Base-by-base conservation (phyloP, 2,888 invertebrate genomes). In the Melikaiella ostensackeni region DNA sequence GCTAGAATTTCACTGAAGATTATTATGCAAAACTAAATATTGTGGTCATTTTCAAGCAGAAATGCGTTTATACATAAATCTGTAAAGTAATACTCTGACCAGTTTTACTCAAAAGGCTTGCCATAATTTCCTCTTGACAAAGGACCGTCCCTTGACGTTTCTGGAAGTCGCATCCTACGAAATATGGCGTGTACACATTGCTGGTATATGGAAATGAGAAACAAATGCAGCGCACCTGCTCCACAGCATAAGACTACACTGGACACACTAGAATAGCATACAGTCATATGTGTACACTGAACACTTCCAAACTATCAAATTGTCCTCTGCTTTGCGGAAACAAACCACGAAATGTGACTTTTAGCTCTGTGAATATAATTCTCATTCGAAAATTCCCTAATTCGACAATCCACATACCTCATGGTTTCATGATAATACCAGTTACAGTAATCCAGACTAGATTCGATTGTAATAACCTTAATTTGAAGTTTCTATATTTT, bases 191-290 rank as follows among this genome's bases (percentile, higher is more conserved):
- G 77, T 74, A 79, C 78, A 74, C 79, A 79, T 74, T 75, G 61
- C 77, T 62, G 63, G 78, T 83, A 84, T 86, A 85, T 86, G 85
- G 79, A 85, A 85, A 85, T 85, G 85, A 84, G 84, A 84, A 86
- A 85, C 84, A 84, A 85, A 86, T 85, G 84, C 77, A 79, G 79
- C 73, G 77, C 86, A 86, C 84, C 85, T 86, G 86, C 83, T 84
- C 81, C 83, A 82, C 78, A 82, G 79, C 79, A 82, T 82, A 82
- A 79, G 80, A 76, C 79, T 61, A 70, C 77, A 79, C 78, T 61
- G 75, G 79, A 79, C 79, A 76, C 64, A 70, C 70, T 33, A 50
- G 30, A 70, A 30, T n/a, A n/a, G 30, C 50, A 33, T 9, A 70
- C 16, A 50, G 19, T 70, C 30, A 9, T 42, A 24, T 9, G n/a